phyloP scores from a whole-genome alignment of 2,797 vertebrate species.

The Staurois parvus region DNA sequence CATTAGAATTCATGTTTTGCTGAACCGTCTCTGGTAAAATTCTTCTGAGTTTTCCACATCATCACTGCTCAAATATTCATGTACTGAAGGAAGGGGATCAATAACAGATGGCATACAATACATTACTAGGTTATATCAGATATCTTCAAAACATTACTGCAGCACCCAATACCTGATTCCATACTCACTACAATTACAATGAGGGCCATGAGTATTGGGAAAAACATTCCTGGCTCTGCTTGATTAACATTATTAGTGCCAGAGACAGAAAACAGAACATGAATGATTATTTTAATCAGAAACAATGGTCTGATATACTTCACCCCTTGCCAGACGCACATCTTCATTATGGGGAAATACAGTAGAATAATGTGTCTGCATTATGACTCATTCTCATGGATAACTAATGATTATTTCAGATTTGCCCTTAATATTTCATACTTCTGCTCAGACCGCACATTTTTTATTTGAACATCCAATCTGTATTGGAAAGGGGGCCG shows the following conservation, averaged over 20 bases:
- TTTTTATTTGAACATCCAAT: background rate
- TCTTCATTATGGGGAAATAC: background rate
- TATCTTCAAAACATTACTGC: background rate
- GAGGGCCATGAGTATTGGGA: background rate
- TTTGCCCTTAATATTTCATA: background rate
- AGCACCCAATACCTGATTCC: slow-evolving; percentile 6
- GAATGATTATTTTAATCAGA: slow-evolving; percentile 50
- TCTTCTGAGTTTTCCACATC: too few relatives aligned
- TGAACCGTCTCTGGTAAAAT: too few relatives aligned
- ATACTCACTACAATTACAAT: slow-evolving; percentile 26
- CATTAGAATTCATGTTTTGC: too few relatives aligned
- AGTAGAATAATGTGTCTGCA: background rate
- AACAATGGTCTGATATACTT: slow-evolving; percentile 24
- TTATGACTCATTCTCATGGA: background rate
- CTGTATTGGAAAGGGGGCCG: background rate
- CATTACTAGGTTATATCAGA: too few relatives aligned
- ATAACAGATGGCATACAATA: too few relatives aligned
- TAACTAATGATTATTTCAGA: background rate
- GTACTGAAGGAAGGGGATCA: too few relatives aligned
- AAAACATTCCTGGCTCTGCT: background rate
- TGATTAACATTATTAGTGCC: slow-evolving; percentile 29
- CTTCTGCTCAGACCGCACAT: background rate
- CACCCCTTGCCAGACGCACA: background rate
- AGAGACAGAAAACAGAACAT: slow-evolving; percentile 51
- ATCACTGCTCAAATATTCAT: background rate